A percentile compares a stretch with the other conserved stretches of the same genome.
Conservation (phyloP, 2,888 invertebrate genomes). For the Synanthedon tipuliformis region DNA sequence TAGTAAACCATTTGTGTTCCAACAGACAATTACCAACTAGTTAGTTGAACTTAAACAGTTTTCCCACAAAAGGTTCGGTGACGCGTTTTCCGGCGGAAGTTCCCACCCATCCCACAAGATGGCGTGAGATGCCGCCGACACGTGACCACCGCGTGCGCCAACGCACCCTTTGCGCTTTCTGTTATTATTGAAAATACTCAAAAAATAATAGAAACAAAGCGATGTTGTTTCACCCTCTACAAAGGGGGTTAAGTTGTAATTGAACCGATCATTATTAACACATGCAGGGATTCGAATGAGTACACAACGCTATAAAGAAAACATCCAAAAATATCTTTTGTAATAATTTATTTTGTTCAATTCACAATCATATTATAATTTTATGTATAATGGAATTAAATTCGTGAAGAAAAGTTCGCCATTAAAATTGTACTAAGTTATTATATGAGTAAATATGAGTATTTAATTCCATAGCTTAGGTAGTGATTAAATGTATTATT, state of each 20-base stretch:
- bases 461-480: no score
- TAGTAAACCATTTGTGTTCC: no score
- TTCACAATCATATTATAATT: no score
- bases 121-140: constrained; percentile 38
- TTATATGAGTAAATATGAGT: no score
- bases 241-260: constrained; percentile 59
- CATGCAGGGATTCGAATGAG: constrained; percentile 15
- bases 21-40: no score
- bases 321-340: no score
- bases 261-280: constrained; percentile 59
- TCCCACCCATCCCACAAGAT: constrained; percentile 60
- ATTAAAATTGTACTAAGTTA: no score
- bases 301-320: no score
- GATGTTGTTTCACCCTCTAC: constrained; percentile 47
- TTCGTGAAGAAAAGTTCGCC: no score
- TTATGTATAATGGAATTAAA: no score
- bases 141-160: constrained; percentile 31
- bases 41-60: constrained; percentile 16
- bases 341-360: no score
- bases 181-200: constrained; percentile 63
- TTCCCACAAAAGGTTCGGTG: constrained; percentile 47
- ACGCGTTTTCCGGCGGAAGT: constrained; percentile 50
- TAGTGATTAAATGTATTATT: no score
- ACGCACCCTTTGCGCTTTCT: constrained; percentile 38
- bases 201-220: constrained; percentile 55